Conservation (phyloP, 1,140 invertebrate species). For the Megalonaias nervosa region DNA sequence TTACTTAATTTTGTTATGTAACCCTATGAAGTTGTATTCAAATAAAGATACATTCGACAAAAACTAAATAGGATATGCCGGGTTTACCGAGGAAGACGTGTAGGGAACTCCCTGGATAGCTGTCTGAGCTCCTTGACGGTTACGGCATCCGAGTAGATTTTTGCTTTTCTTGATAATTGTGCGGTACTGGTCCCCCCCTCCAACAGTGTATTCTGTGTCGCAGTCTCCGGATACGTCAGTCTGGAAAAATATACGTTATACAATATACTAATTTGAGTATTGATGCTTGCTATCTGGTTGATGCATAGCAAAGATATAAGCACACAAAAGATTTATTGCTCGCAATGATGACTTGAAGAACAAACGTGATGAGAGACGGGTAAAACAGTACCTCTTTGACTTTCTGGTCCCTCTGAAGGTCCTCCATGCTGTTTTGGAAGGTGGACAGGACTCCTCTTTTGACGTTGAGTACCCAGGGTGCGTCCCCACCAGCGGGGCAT, state of each 20-base stretch:
- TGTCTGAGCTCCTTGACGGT: constrained; percentile 78
- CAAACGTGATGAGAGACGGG: neutral
- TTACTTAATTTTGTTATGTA: too few species aligned
- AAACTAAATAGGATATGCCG: too few species aligned
- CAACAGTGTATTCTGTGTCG: constrained; percentile 78
- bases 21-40: too few species aligned
- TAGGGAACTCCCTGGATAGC: constrained; percentile 60
- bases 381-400: constrained; percentile 54
- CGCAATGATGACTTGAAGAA: neutral
- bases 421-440: constrained; percentile 88
- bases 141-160: constrained; percentile 81
- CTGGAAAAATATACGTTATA: constrained; percentile 67
- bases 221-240: constrained; percentile 88
- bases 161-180: constrained; percentile 84
- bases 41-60: too few species aligned
- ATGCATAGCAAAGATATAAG: neutral
- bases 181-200: constrained; percentile 77
- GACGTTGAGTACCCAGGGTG: constrained; percentile 87
- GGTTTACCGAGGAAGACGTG: constrained; percentile 22
- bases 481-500: constrained; percentile 75
- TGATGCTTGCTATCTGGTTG: neutral
- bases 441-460: constrained; percentile 88
- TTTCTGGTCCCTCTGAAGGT: constrained; percentile 85
- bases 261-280: neutral
- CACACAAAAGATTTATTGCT: neutral